Percentiles rank a stretch among this genome's conserved stretches.
These are phyloP conservation scores for Paraescarpia echinospica DNA, from an alignment of 1,140 invertebrate genomes.

Conservation along the genomic window DNA sequence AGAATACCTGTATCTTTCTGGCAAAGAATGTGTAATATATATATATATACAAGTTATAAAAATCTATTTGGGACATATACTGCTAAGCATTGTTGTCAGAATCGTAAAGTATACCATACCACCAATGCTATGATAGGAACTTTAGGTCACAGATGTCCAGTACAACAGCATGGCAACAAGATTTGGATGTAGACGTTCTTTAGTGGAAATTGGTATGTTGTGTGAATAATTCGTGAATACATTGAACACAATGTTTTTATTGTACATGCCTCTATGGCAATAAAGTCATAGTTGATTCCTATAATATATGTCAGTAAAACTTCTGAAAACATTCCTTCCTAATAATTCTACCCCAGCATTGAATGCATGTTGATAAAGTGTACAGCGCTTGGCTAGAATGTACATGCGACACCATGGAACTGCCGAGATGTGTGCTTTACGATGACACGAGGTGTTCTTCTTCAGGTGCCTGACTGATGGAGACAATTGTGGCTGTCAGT, in stretches of 20 bases:
- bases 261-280: not conserved
- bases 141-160: not conserved
- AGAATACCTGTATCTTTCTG: too few species aligned
- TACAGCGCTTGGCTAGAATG: not conserved
- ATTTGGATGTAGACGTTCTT: not conserved
- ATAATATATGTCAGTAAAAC: not conserved
- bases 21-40: not conserved
- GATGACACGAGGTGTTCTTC: not conserved
- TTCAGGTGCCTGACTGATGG: slow-evolving; percentile 3
- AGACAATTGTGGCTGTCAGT: not conserved
- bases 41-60: too few species aligned
- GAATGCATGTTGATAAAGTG: not conserved
- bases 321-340: too few species aligned
- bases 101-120: not conserved
- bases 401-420: not conserved
- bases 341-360: not conserved
- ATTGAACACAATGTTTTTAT: not conserved
- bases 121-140: not conserved
- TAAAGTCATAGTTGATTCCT: not conserved
- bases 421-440: not conserved
- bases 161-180: not conserved
- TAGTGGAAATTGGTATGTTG: not conserved
- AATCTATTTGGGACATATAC: not conserved
- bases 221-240: not conserved
- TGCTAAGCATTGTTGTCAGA: not conserved